Percentiles rank a stretch among this genome's conserved stretches.
Evolutionary conservation across 2,888 invertebrate species (phyloP).

Genomic region (Mythimna loreyi): DNA sequence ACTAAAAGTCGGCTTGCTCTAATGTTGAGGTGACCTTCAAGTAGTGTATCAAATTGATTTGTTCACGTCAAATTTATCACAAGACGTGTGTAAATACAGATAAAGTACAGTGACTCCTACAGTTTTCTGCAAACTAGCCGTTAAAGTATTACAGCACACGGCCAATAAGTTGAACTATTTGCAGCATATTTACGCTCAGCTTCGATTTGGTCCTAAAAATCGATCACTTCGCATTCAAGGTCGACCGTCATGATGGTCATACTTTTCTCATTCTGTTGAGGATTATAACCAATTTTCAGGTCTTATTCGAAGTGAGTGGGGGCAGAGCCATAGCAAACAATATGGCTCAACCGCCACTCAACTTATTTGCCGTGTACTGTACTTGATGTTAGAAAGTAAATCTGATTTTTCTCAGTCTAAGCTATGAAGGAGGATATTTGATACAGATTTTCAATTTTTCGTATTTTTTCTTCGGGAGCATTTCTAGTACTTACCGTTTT

Average conservation of each 20-base stretch:
- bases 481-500: neutral
- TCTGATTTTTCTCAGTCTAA: neutral
- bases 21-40: slow-evolving; percentile 32
- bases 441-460: neutral
- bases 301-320: no score
- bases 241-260: no score
- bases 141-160: slow-evolving; percentile 17
- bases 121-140: slow-evolving; percentile 9
- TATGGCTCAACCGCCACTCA: no score
- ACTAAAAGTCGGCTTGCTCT: slow-evolving; percentile 23
- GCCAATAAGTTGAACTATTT: no score
- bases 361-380: no score
- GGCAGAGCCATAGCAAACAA: no score
- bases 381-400: slow-evolving; percentile 12
- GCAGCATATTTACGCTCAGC: no score
- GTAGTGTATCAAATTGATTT: slow-evolving; percentile 33
- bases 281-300: no score
- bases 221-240: no score
- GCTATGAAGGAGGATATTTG: neutral
- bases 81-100: slow-evolving; percentile 38
- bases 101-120: slow-evolving; percentile 43
- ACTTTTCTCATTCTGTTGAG: no score
- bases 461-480: no score
- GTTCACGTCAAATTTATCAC: slow-evolving; percentile 40
- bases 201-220: no score